Percentiles rank a stretch among this genome's conserved stretches.
Evolutionary conservation across 1,140 invertebrate species (phyloP).

Genomic region (Microvelia longipes): DNA sequence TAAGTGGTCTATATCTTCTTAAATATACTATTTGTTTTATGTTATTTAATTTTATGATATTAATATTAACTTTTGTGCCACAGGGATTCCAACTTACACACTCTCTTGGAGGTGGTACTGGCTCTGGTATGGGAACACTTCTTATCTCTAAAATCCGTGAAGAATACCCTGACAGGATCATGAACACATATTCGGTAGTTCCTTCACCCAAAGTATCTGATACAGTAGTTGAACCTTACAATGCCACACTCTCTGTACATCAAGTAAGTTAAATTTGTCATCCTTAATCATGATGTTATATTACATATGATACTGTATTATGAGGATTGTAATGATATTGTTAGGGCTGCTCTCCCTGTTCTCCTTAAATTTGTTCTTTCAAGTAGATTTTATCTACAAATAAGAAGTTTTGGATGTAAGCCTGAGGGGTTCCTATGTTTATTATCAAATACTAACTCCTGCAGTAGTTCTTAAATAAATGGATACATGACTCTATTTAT

Average conservation of each 20-base stretch:
- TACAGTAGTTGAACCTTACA: slow-evolving; percentile 65
- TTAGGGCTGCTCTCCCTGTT: too few species aligned
- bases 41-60: background rate
- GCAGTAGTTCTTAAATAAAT: too few species aligned
- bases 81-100: slow-evolving; percentile 78
- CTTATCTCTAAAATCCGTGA: slow-evolving; percentile 72
- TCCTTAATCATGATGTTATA: background rate
- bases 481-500: too few species aligned
- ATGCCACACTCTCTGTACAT: slow-evolving; percentile 75
- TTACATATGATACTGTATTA: too few species aligned
- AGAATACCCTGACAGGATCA: slow-evolving; percentile 83
- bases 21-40: background rate
- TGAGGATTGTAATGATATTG: too few species aligned
- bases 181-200: slow-evolving; percentile 81
- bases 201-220: slow-evolving; percentile 65
- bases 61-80: background rate
- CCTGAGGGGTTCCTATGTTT: too few species aligned
- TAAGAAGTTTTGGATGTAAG: too few species aligned
- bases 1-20: background rate
- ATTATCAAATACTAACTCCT: too few species aligned
- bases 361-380: too few species aligned
- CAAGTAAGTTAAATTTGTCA: slow-evolving; percentile 30
- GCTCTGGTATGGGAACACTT: slow-evolving; percentile 75
- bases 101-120: slow-evolving; percentile 72
- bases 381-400: too few species aligned